Percentiles rank a stretch among this genome's conserved stretches.
phyloP scores from a whole-genome alignment of 2,797 vertebrate species.

The Acipenser ruthenus region DNA sequence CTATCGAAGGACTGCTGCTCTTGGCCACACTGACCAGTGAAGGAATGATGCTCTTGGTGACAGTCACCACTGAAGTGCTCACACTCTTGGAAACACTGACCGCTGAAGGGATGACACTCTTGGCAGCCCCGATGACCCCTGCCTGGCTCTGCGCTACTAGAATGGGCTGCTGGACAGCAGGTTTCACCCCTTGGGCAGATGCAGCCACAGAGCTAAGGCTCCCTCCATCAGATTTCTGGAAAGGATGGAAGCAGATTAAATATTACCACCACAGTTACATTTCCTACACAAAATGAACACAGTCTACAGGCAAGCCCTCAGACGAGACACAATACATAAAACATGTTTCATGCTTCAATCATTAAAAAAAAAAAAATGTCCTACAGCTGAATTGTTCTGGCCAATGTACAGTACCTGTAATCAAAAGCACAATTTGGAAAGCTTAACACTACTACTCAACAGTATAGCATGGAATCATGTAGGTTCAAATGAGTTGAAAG shows the following conservation, averaged over 20 bases:
- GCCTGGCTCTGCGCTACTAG: constrained; percentile 74
- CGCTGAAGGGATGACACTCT: constrained; percentile 46
- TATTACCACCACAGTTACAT: no score
- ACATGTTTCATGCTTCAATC: no score
- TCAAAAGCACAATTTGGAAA: no score
- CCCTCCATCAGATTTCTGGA: constrained; percentile 49
- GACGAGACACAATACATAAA: no score
- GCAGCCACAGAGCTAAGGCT: constrained; percentile 39
- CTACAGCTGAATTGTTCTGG: no score
- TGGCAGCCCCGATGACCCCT: constrained; percentile 61
- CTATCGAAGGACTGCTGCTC: constrained; percentile 47
- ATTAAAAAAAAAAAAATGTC: no score
- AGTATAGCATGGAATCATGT: no score
- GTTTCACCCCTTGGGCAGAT: constrained; percentile 49
- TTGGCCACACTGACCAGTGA: constrained; percentile 45
- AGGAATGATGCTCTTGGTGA: constrained; percentile 47
- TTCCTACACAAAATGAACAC: no score
- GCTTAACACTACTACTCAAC: no score
- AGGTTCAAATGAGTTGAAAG: no score
- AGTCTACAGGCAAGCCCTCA: no score
- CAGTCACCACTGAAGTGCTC: constrained; percentile 51
- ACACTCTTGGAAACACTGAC: constrained; percentile 62
- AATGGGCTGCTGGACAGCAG: constrained; percentile 64
- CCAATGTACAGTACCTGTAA: no score
- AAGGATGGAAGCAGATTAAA: constrained; percentile 11